These are phyloP conservation scores for Lasioglossum albipes DNA, from an alignment of 1,140 invertebrate genomes.

Conservation along the genomic window DNA sequence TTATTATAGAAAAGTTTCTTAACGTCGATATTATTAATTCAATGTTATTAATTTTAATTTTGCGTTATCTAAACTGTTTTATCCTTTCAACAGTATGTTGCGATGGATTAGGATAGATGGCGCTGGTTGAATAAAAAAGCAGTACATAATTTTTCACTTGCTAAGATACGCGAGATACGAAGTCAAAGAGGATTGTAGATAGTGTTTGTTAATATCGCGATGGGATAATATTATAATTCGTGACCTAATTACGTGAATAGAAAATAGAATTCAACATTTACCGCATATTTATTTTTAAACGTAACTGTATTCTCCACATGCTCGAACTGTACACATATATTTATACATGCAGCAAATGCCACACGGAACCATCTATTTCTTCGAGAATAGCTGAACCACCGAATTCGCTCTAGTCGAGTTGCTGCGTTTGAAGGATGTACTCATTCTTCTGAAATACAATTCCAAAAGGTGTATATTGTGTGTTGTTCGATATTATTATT, in stretches of 20 bases:
- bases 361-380: constrained; percentile 6
- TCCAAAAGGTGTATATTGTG: constrained; percentile 29
- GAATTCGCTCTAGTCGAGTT: constrained; percentile 32
- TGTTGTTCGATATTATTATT: constrained; percentile 30
- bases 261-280: constrained; percentile 13
- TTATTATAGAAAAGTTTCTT: too few relatives aligned
- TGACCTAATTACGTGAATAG: constrained; percentile 30
- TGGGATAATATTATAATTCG: constrained; percentile 1
- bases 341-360: background rate
- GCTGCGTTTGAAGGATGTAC: constrained; percentile 11
- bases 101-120: background rate
- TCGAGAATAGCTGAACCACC: background rate
- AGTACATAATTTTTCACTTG: background rate
- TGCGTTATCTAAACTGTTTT: background rate
- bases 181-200: background rate
- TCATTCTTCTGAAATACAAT: background rate
- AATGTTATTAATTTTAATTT: background rate
- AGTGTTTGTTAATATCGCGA: background rate
- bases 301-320: constrained; percentile 5
- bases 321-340: background rate
- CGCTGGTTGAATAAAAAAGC: background rate
- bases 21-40: too few relatives aligned
- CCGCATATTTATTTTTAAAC: constrained; percentile 49
- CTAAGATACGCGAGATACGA: too few relatives aligned
- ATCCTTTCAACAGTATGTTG: background rate